These are phyloP conservation scores for Peromyscus maniculatus DNA, from an alignment of 2,113 vertebrate species.

Conservation along the genomic window DNA sequence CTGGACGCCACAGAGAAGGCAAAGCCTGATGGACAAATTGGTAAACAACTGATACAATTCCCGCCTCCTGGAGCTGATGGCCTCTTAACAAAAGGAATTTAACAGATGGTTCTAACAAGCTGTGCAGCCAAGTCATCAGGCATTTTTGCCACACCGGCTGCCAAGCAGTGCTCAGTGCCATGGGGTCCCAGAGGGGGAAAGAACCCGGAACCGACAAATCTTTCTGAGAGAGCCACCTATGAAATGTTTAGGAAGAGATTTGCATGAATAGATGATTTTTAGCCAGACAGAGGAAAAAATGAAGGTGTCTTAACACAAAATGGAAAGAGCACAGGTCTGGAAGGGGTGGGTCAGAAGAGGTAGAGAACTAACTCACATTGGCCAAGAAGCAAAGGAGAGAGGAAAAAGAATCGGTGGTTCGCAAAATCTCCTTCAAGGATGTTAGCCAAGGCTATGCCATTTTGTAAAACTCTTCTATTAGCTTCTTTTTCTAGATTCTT, in stretches of 20 bases:
- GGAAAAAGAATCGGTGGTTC: neutral
- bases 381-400: neutral
- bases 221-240: neutral
- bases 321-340: neutral
- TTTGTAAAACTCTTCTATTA: neutral
- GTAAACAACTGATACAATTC: neutral
- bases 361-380: neutral
- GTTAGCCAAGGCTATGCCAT: neutral
- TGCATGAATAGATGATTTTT: neutral
- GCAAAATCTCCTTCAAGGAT: neutral
- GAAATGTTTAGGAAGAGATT: conserved; percentile 13
- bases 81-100: conserved; percentile 37
- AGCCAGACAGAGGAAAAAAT: neutral
- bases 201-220: neutral
- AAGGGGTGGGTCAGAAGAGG: neutral
- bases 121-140: neutral
- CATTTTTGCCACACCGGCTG: neutral
- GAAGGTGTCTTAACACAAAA: neutral
- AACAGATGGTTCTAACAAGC: neutral
- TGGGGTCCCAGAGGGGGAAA: neutral
- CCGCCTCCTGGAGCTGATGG: neutral
- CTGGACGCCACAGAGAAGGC: neutral
- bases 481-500: neutral
- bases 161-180: neutral
- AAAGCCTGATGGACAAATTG: neutral